Percentiles rank a stretch among this genome's conserved stretches.
Conservation (phyloP, 1,140 invertebrate genomes). For the Drosophila ambigua region DNA sequence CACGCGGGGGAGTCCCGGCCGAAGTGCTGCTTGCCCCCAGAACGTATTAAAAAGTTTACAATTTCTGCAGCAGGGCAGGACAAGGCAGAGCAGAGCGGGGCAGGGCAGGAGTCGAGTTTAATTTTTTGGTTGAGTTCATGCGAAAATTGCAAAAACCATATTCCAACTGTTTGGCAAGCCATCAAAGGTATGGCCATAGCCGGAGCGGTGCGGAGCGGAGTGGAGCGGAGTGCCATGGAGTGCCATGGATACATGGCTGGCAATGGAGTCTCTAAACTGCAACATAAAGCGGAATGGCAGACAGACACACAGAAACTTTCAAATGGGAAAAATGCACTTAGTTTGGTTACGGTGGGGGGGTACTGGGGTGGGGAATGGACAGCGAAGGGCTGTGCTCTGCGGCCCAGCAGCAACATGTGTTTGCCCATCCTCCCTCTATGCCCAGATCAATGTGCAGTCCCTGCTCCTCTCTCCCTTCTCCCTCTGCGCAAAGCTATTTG, state of each 20-base stretch:
- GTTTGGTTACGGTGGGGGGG: background rate
- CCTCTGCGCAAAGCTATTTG: conserved; percentile 47
- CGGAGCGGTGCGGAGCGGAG: background rate
- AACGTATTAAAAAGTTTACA: conserved; percentile 82
- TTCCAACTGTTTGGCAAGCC: conserved; percentile 80
- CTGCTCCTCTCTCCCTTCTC: background rate
- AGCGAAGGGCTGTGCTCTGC: too few relatives aligned
- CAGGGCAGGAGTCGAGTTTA: conserved; percentile 71
- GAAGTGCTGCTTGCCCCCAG: conserved; percentile 14
- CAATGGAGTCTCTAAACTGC: conserved; percentile 39
- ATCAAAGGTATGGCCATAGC: conserved; percentile 64
- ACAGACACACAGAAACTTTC: conserved; percentile 21
- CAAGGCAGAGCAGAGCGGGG: background rate
- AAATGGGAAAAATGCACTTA: conserved; percentile 49
- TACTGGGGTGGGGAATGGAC: too few relatives aligned
- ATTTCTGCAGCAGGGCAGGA: conserved; percentile 51
- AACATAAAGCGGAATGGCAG: conserved; percentile 50
- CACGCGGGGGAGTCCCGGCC: conserved; percentile 22
- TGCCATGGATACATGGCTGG: background rate
- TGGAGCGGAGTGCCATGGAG: background rate
- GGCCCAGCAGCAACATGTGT: conserved; percentile 55
- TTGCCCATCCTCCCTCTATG: conserved; percentile 12
- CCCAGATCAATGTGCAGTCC: conserved; percentile 10
- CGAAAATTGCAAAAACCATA: conserved; percentile 82
- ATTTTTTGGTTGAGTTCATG: conserved; percentile 81